Evolutionary conservation across 2,113 vertebrate species (phyloP).

Genomic region (Callocephalon fimbriatum): DNA sequence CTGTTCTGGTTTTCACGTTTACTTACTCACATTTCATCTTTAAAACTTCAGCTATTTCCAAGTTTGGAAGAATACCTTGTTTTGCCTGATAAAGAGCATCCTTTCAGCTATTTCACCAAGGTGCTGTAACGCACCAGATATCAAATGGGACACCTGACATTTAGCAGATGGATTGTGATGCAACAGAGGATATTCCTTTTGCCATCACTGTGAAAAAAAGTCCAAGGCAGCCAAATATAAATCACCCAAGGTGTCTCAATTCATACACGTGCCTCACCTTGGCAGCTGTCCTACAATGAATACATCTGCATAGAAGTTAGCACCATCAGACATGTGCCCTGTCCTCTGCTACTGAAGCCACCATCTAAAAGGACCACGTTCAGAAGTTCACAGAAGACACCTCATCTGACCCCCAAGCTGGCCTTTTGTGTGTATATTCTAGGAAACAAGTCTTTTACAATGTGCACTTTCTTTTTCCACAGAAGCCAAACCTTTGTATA

Average conservation of each 20-base stretch:
- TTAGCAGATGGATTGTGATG: background rate
- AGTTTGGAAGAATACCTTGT: background rate
- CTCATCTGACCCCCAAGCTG: background rate
- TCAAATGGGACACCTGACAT: background rate
- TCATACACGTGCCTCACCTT: background rate
- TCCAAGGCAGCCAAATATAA: background rate
- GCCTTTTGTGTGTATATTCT: background rate
- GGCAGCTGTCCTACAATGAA: background rate
- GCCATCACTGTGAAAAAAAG: background rate
- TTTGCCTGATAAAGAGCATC: background rate
- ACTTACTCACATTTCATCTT: background rate
- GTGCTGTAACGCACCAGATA: background rate
- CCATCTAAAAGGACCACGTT: background rate
- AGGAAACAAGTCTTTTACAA: background rate
- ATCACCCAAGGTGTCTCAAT: background rate
- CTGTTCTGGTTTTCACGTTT: background rate
- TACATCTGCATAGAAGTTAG: background rate
- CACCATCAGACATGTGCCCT: background rate
- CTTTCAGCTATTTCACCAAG: background rate
- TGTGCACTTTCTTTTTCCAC: background rate
- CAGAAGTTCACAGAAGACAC: background rate
- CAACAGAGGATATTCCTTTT: background rate
- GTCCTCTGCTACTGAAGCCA: background rate
- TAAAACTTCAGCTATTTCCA: background rate
- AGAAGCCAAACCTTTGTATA: background rate